Evolutionary conservation across 2,888 invertebrate species (phyloP), one percentile per base, ranked within the genome.

Genomic region (Pemphredon lugubris): DNA sequence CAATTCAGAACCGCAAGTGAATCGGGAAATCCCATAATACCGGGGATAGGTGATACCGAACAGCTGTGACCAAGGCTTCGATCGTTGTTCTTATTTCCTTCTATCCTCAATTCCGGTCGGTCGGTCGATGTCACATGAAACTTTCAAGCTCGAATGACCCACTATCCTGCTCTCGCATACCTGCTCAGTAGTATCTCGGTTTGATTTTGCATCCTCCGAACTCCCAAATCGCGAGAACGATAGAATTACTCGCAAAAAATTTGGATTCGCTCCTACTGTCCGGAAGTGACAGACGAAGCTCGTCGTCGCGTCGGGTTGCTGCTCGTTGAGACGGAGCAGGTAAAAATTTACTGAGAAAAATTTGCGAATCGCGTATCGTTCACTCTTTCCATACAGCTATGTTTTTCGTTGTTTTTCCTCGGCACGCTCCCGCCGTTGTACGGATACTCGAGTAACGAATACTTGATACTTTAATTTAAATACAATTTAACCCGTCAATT

Each of bases 81-180:
- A 73, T 82, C 68, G 69, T 48, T 59, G 23, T 45, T 53, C 58
- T 51, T 66, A 45, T 61, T 45, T 42, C 47, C 40, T 70, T 48
- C 61, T 54, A 37, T 71, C 53, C 30, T 71, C 68, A 66, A 70
- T 72, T 71, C 61, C 66, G 30, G 45, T 66, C 71, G 30, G 45
- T 66, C 71, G 75, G 69, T 83, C 80, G 83, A 83, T 80, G 80
- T 75, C 71, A 69, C 69, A 83, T 83, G 70, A 83, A 84, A 83
- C 59, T 83, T 84, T 84, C 72, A 83, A 65, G 58, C 66, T 69
- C 58, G 54, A 44, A 44, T 58, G 74, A 67, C 74, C 75, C 54
- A 51, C 48, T 57, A 68, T 65, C 55, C 58, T 75, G 68, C 65
- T 72, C 73, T 61, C 59, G 54, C 51, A 44, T 39, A 74, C 59